These are phyloP conservation scores for Anorthoa munda DNA, from an alignment of 2,888 invertebrate species.

Conservation along the genomic window DNA sequence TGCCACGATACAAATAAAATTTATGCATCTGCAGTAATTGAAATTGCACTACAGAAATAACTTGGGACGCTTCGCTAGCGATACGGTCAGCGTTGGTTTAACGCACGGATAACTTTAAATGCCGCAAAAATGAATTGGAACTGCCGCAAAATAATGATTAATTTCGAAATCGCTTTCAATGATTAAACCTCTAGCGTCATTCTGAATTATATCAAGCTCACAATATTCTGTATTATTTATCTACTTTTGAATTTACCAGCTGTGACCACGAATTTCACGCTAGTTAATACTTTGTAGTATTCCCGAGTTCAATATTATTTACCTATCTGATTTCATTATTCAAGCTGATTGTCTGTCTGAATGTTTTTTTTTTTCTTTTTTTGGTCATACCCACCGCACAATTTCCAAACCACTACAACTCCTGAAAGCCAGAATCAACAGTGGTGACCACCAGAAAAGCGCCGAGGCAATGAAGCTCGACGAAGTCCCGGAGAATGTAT, in stretches of 20 bases:
- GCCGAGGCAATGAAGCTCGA: too few relatives aligned
- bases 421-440: too few relatives aligned
- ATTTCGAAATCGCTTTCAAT: constrained; percentile 32
- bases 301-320: not conserved
- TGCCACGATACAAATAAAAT: constrained; percentile 66
- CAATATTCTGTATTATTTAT: constrained; percentile 27
- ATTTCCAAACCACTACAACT: too few relatives aligned
- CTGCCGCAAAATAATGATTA: constrained; percentile 45
- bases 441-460: too few relatives aligned
- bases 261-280: not conserved
- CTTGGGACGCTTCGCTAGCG: constrained; percentile 52
- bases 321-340: not conserved
- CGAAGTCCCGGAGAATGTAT: too few relatives aligned
- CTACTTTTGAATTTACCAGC: constrained; percentile 21
- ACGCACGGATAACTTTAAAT: constrained; percentile 53
- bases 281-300: constrained; percentile 5
- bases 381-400: too few relatives aligned
- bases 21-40: constrained; percentile 68
- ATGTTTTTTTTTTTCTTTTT: too few relatives aligned
- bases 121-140: constrained; percentile 43
- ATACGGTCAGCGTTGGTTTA: constrained; percentile 50
- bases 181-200: constrained; percentile 35
- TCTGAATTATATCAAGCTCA: constrained; percentile 28
- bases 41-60: constrained; percentile 66
- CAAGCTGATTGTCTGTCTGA: not conserved